Conservation (phyloP, 2,113 vertebrate genomes). For the Ptyas mucosa region DNA sequence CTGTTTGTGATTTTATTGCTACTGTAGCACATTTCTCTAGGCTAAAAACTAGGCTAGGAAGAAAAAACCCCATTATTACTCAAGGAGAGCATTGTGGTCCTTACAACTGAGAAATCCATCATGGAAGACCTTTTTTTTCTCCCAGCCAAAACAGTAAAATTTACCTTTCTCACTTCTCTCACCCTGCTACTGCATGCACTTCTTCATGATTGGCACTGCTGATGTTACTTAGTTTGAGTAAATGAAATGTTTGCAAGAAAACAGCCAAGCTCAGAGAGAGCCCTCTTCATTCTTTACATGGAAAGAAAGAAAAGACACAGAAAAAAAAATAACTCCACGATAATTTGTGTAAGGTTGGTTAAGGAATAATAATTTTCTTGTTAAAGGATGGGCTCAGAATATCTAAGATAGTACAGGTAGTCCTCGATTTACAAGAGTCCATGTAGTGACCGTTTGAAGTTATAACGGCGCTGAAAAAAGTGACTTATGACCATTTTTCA, state of each 20-base stretch:
- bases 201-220: background rate
- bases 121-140: background rate
- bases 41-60: background rate
- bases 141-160: background rate
- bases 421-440: too few species aligned
- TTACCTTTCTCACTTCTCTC: background rate
- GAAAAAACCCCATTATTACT: background rate
- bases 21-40: background rate
- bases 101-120: background rate
- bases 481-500: too few species aligned
- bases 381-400: background rate
- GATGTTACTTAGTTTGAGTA: background rate
- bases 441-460: too few species aligned
- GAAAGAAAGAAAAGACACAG: background rate
- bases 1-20: background rate
- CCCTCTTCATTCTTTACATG: background rate
- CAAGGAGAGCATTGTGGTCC: background rate
- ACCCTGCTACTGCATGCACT: background rate
- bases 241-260: background rate
- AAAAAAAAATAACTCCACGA: rapidly evolving
- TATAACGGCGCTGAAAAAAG: too few species aligned
- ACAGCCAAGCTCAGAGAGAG: background rate
- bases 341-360: background rate
- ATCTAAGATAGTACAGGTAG: background rate
- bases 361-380: background rate